A percentile compares a stretch with the other conserved stretches of the same genome.
phyloP scores from a whole-genome alignment of 2,113 vertebrate genomes.

The Amphilophus citrinellus region DNA sequence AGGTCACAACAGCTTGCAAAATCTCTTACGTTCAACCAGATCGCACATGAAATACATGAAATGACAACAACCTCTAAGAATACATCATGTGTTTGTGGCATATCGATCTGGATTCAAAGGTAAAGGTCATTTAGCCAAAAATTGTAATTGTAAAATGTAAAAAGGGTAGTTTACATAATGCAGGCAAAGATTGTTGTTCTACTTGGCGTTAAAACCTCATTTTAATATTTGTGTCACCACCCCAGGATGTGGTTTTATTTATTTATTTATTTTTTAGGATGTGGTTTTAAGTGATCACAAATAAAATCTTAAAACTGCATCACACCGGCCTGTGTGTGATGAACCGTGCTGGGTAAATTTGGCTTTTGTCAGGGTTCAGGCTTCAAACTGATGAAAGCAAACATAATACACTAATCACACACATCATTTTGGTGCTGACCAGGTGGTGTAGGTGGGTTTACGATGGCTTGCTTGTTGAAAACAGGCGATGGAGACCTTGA shows the following conservation, averaged over 20 bases:
- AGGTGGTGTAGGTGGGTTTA: background rate
- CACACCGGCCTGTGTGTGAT: background rate
- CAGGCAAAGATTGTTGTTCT: too few relatives aligned
- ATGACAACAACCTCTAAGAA: background rate
- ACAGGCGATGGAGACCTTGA: background rate
- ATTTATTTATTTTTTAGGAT: background rate
- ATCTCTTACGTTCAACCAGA: background rate
- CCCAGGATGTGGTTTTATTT: background rate
- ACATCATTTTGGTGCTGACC: background rate
- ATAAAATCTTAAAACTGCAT: background rate
- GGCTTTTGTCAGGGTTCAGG: background rate
- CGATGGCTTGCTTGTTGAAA: background rate
- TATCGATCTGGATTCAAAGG: too few relatives aligned
- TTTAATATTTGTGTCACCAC: background rate
- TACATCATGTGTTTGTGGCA: too few relatives aligned
- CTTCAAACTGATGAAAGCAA: slow-evolving; percentile 1
- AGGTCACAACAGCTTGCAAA: background rate
- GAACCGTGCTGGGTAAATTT: background rate
- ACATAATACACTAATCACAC: background rate
- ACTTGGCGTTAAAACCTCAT: too few relatives aligned
- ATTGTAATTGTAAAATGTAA: too few relatives aligned
- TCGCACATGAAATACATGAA: background rate
- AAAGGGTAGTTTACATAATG: too few relatives aligned
- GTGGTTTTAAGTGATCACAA: background rate
- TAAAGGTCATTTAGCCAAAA: too few relatives aligned